A percentile compares a stretch with the other conserved stretches of the same genome.
Evolutionary conservation across 2,888 invertebrate genomes (phyloP).

Genomic region (Apomyelois bistriatella): DNA sequence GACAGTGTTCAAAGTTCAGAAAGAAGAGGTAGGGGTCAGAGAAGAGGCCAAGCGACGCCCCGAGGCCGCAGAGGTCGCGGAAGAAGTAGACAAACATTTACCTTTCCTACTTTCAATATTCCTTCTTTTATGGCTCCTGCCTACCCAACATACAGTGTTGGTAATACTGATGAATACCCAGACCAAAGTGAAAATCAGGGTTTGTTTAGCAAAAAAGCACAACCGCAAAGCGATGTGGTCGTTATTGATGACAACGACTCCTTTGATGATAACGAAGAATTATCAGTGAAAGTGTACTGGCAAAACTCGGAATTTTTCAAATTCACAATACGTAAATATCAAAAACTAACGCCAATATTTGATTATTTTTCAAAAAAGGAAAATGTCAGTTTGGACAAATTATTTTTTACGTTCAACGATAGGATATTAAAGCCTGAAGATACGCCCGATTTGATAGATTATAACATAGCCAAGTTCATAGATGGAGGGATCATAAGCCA

Average conservation of each 20-base stretch:
- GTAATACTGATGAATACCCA: slow-evolving; percentile 58
- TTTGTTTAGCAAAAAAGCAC: slow-evolving; percentile 36
- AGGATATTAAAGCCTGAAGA: slow-evolving; percentile 55
- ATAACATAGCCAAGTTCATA: slow-evolving; percentile 65
- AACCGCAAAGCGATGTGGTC: slow-evolving; percentile 24
- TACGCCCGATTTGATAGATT: slow-evolving; percentile 61
- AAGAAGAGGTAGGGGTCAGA: slow-evolving; percentile 14
- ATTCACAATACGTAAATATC: slow-evolving; percentile 58
- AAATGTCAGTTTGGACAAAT: slow-evolving; percentile 44
- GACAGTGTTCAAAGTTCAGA: background rate
- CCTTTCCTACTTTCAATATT: background rate
- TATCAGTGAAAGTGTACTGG: slow-evolving; percentile 72
- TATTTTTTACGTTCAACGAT: slow-evolving; percentile 62
- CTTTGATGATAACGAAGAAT: slow-evolving; percentile 57
- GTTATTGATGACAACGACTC: slow-evolving; percentile 35
- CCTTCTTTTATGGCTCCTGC: background rate
- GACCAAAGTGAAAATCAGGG: slow-evolving; percentile 45
- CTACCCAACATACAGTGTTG: slow-evolving; percentile 46
- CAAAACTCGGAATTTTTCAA: slow-evolving; percentile 54
- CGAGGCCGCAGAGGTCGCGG: slow-evolving; percentile 13
- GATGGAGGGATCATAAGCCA: slow-evolving; percentile 62
- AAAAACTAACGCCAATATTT: slow-evolving; percentile 60
- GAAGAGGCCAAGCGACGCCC: slow-evolving; percentile 11
- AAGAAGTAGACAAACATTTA: background rate
- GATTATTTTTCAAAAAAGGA: slow-evolving; percentile 55